These are phyloP conservation scores for Idaea biselata DNA, from an alignment of 2,888 invertebrate genomes.

Conservation along the genomic window DNA sequence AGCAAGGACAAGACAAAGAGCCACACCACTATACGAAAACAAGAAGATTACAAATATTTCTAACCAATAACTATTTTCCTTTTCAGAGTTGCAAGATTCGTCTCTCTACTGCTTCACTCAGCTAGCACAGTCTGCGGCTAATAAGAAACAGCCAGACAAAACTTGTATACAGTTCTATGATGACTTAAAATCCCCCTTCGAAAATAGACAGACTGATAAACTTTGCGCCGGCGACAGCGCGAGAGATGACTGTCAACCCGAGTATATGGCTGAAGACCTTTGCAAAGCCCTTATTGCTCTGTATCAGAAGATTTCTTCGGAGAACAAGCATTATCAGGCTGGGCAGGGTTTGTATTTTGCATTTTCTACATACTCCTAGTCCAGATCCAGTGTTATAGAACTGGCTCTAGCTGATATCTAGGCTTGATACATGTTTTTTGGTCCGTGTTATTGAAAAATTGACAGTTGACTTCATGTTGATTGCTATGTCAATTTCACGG, in stretches of 20 bases:
- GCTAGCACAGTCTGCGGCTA: constrained; percentile 47
- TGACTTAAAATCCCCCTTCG: constrained; percentile 46
- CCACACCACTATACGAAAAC: no score
- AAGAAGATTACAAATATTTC: no score
- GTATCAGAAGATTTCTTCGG: constrained; percentile 47
- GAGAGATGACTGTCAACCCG: constrained; percentile 57
- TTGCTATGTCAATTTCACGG: no score
- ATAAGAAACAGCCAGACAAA: constrained; percentile 46
- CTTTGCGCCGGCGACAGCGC: constrained; percentile 40
- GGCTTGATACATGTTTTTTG: no score
- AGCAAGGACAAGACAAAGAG: no score
- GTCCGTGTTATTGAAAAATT: no score
- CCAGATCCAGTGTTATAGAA: no score
- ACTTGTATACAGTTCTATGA: constrained; percentile 51
- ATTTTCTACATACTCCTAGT: not conserved
- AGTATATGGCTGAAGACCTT: constrained; percentile 60
- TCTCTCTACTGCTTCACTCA: constrained; percentile 57
- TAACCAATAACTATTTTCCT: not conserved
- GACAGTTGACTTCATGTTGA: no score
- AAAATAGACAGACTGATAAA: constrained; percentile 20
- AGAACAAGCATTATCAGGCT: constrained; percentile 45
- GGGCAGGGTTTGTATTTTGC: constrained; percentile 46
- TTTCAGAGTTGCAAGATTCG: constrained; percentile 63
- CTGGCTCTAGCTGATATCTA: no score
- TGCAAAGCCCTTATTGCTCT: constrained; percentile 54